Conservation (phyloP, 92 coral and sea anemone genomes). For the Phenganax marumi region DNA sequence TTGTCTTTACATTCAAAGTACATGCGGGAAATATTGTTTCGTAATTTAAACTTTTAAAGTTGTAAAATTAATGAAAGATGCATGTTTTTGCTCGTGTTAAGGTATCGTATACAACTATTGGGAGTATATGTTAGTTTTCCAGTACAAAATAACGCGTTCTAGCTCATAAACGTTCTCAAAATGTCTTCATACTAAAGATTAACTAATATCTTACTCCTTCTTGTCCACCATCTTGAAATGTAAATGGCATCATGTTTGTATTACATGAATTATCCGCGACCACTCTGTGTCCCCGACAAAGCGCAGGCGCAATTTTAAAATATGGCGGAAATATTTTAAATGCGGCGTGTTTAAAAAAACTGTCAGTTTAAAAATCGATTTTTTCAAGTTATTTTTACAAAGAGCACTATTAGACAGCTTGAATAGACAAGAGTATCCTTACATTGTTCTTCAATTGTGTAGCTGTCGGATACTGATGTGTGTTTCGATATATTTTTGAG, state of each 20-base stretch:
- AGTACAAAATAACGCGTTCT: neutral
- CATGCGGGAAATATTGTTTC: neutral
- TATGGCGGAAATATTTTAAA: conserved; percentile 34
- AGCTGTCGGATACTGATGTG: neutral
- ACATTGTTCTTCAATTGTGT: neutral
- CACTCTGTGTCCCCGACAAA: neutral
- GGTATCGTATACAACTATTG: neutral
- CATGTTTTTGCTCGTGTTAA: neutral
- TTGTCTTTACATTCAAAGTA: neutral
- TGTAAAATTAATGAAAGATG: neutral
- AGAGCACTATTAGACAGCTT: neutral
- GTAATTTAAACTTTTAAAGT: neutral
- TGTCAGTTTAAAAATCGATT: neutral
- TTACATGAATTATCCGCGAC: conserved; percentile 6
- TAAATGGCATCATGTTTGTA: neutral
- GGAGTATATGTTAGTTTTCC: neutral
- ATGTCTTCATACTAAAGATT: neutral
- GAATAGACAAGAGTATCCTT: neutral
- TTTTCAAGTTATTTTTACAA: neutral
- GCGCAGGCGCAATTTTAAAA: conserved; percentile 13
- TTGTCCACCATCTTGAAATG: conserved; percentile 31
- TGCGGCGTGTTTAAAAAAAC: conserved; percentile 3
- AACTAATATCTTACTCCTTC: neutral
- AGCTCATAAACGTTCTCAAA: neutral
- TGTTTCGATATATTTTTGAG: neutral